Evolutionary conservation across 1,140 invertebrate species (phyloP), one percentile per base, ranked within the genome.

Genomic region (Melanaphis sacchari): DNA sequence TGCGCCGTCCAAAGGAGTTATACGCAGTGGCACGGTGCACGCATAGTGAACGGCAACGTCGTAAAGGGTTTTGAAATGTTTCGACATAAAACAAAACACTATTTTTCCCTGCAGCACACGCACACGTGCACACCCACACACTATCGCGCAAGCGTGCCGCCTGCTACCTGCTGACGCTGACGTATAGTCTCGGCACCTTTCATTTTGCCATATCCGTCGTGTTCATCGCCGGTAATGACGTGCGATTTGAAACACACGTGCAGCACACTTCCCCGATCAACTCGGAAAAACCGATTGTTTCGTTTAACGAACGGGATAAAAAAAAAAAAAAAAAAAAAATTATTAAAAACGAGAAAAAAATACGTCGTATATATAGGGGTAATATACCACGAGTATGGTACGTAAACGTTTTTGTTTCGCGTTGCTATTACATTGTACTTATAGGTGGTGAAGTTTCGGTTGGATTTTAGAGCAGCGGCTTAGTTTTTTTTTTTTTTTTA

Each of bases 21-120:
- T 26, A 31, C 24, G 41, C 84, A 84, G 52, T 54, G 52, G 52
- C 52, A 66, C 15, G 6, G 59, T 66, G 31, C 31, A 18, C 31
- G 59, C 18, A 66, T 6, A 66, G 59, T 85, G 41, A 85, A 85
- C 41, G 31, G 24, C 38, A 9, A 6, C 84, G 84, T 43, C 26
- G 40, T 41, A 18, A 85, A 85, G 24, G 84, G 24, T 18, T 85
- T 85, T 85, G 40, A 85, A 9, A 7, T 24, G 40, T 41, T 85
- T 85, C 26, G 18, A 85, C 84, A 41, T 85, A 31, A 85, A 85
- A 85, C 84, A 41, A 85, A 85, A 85, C 84, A 85, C 40, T 41
- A 41, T 43, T 85, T 40, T 85, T 31, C 26, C 41, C 1, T 5
- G 21, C 40, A 11, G n/a, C 24, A 85, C 82, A 15, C 26, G 24